A percentile compares a stretch with the other conserved stretches of the same genome.
Evolutionary conservation across 2,113 vertebrate genomes (phyloP).

Genomic region (Petrocephalus zakoni): DNA sequence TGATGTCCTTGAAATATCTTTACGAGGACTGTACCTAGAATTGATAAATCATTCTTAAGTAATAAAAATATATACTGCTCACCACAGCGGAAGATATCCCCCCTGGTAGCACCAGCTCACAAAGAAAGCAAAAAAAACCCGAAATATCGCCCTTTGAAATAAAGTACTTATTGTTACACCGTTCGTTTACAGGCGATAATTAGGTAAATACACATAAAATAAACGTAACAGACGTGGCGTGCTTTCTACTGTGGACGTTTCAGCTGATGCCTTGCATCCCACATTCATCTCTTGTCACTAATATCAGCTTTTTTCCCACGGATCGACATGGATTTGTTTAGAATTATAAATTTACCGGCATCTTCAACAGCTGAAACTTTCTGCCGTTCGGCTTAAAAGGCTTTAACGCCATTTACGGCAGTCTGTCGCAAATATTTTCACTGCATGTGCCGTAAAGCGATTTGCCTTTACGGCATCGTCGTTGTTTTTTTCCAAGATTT

Average conservation of each 20-base stretch:
- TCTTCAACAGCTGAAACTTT: background rate
- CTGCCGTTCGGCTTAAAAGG: constrained; percentile 16
- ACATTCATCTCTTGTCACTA: background rate
- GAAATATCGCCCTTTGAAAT: no score
- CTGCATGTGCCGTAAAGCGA: background rate
- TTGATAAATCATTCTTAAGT: background rate
- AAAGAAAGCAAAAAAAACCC: background rate
- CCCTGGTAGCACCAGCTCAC: background rate
- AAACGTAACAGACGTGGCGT: background rate
- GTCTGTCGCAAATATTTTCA: background rate
- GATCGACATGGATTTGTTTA: background rate
- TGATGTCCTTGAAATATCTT: background rate
- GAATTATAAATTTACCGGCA: background rate
- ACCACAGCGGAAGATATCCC: background rate
- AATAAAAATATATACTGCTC: background rate
- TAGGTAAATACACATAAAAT: background rate
- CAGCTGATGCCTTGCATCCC: background rate
- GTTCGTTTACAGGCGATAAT: background rate
- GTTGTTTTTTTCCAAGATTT: constrained; percentile 2
- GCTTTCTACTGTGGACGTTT: background rate
- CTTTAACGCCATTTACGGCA: constrained; percentile 14
- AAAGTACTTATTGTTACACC: background rate
- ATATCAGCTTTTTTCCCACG: background rate
- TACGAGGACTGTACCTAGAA: background rate
- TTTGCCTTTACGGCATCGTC: background rate